phyloP scores from a whole-genome alignment of 2,888 invertebrate genomes.

The Callinectes sapidus region DNA sequence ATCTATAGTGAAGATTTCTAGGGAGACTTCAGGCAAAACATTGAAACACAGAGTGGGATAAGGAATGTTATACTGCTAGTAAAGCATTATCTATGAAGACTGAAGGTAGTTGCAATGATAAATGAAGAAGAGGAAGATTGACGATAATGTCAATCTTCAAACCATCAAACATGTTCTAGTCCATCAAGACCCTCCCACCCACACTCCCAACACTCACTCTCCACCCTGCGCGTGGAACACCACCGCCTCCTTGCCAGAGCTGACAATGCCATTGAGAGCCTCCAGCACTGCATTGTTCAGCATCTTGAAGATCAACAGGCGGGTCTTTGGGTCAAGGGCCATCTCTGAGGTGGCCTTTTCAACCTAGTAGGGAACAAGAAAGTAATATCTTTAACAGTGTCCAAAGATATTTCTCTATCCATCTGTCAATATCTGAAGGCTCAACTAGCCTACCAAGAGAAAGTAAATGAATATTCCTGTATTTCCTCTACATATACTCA shows the following conservation, averaged over 20 bases:
- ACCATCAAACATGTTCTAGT: background rate
- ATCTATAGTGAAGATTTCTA: too few relatives aligned
- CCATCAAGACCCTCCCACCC: background rate
- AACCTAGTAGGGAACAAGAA: constrained; percentile 75
- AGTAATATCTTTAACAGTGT: background rate
- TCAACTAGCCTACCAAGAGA: too few relatives aligned
- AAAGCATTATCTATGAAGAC: background rate
- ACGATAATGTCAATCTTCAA: too few relatives aligned
- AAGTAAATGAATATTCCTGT: too few relatives aligned
- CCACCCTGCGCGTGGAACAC: constrained; percentile 79
- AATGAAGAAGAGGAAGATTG: background rate
- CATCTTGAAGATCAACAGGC: constrained; percentile 79
- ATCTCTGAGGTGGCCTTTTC: constrained; percentile 79
- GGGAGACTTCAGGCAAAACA: too few relatives aligned
- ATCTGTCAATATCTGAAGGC: background rate
- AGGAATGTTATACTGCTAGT: background rate
- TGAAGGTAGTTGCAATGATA: background rate
- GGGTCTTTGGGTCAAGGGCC: constrained; percentile 79
- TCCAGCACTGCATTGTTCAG: constrained; percentile 79
- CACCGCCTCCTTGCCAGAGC: constrained; percentile 80
- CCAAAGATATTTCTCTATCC: background rate
- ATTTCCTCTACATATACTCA: too few relatives aligned
- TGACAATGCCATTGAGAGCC: constrained; percentile 79
- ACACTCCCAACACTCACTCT: constrained; percentile 74
- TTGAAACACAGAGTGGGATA: background rate